Base-by-base conservation (phyloP, 2,888 invertebrate genomes). In the Reticulitermes lucifugus region DNA sequence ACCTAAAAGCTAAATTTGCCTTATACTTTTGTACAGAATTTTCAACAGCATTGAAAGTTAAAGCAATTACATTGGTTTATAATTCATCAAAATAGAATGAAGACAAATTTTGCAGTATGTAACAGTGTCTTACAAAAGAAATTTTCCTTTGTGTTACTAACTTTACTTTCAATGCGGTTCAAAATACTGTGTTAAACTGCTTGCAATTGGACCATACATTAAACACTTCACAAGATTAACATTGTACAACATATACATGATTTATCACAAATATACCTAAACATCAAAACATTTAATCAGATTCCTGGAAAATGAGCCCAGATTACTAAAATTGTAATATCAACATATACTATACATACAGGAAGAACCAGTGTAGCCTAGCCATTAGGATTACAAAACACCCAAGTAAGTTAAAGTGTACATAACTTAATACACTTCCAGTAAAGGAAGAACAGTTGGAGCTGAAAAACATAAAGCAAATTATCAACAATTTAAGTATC, bases 121-220 rank as follows among this genome's bases (percentile, higher is more conserved):
- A 60, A 60, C 46, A 35, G 35, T 46, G n/a, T 21, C 4, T 22
- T 60, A 60, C 6, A n/a, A 60, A 60, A 60, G 10, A n/a, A 21
- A 60, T 60, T 21, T 60, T 6, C 21, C 18, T 18, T 60, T 60
- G 18, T 60, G n/a, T 22, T 60, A 25, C 25, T 35, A 3, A 35
- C 35, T 35, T 12, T 46, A 46, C 46, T 46, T 46, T 35, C 25
- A 10, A 71, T 29, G 71, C 35, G 35, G n/a, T 71, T 71, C 29
- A 71, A 71, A 35, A 35, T 29, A 29, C 71, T 71, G 71, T 29
- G 7, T 71, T 35, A 71, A 71, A 29, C 71, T 71, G 71, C 25
- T 71, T 71, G 71, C 71, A 71, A 71, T 71, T 71, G 71, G 71
- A 71, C 71, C 71, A 35, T 71, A 10, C 29, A 71, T 71, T 71